Base-by-base conservation (phyloP, 2,113 vertebrate genomes). In the Passer domesticus region DNA sequence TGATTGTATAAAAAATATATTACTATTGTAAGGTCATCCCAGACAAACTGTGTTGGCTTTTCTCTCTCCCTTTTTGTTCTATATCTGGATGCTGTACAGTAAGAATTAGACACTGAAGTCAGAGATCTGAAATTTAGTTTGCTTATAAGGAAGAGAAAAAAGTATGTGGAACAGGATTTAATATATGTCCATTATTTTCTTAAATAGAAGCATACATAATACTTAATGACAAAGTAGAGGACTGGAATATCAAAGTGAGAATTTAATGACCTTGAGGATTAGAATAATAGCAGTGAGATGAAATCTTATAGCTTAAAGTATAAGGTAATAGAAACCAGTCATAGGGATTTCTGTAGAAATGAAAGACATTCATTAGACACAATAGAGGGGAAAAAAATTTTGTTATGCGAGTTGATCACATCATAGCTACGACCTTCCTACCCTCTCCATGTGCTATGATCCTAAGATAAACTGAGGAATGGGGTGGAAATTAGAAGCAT, bases 381-480 rank as follows among this genome's bases (percentile, higher is more conserved):
- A 87, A 87, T 4, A 53, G 69, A 56, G 20, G 44, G 53, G 30
- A 15, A 69, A 89, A 72, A 80, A n/a, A 53, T 24, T 43, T 53
- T 70, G 77, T 60, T 81, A 90, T 78, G 89, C 13, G 59, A 94
- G 47, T 44, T 75, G 80, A 92, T 94, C 94, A 82, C 69, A 79
- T 90, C 86, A 43, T 78, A 91, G 70, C 73, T 64, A 78, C 82
- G 91, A 95, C 83, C 91, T 94, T 94, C 77, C 66, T 74, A 93
- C 59, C 59, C 72, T 81, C 60, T 92, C 55, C 69, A 87, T 87
- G 80, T 76, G 91, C 92, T 91, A 84, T 75, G 83, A 91, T 92
- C 89, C 95, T 77, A 92, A 94, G 92, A 96, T 92, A 94, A 95
- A 94, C 77, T 68, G 69, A 92, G 83, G 89, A 95, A 95, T 91